Evolutionary conservation across 30 jellyfish, hydroid and myxozoan genomes (phyloP).

Genomic region (Phacellophora camtschatica): DNA sequence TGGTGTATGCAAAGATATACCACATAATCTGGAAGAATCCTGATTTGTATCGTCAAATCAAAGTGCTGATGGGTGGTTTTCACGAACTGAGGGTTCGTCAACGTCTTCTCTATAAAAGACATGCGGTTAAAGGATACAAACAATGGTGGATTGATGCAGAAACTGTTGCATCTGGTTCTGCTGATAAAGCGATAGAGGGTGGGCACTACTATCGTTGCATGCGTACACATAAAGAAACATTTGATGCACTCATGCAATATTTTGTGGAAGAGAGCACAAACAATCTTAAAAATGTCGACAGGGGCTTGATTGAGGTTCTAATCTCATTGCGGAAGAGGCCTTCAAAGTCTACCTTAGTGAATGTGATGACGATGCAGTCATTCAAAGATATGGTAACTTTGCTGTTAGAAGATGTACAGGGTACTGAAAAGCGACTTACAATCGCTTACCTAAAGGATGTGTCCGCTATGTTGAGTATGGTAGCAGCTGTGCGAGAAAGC

Average conservation of each 20-base stretch:
- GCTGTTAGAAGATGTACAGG: slow-evolving; percentile 15
- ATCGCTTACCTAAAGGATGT: slow-evolving; percentile 16
- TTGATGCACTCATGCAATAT: slow-evolving; percentile 32
- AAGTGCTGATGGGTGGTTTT: slow-evolving; percentile 51
- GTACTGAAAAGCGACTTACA: slow-evolving; percentile 6
- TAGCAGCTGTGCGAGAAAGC: background rate
- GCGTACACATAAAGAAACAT: slow-evolving; percentile 25
- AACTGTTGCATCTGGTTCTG: slow-evolving; percentile 21
- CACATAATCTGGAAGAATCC: slow-evolving; percentile 21
- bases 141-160: slow-evolving; percentile 53
- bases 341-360: too few relatives aligned
- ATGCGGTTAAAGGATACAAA: slow-evolving; percentile 36
- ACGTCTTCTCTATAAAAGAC: slow-evolving; percentile 16
- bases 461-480: slow-evolving; percentile 22
- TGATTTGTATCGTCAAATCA: background rate
- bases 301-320: too few relatives aligned
- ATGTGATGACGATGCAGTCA: slow-evolving; percentile 32
- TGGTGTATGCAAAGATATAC: slow-evolving; percentile 54
- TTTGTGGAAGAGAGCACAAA: background rate
- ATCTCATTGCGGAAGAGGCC: too few relatives aligned
- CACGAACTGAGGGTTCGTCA: slow-evolving; percentile 52
- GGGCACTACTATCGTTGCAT: slow-evolving; percentile 29
- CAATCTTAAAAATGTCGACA: background rate
- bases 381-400: slow-evolving; percentile 26
- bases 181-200: slow-evolving; percentile 26